phyloP scores from a whole-genome alignment of 2,888 invertebrate species.

The Neria commutata region DNA sequence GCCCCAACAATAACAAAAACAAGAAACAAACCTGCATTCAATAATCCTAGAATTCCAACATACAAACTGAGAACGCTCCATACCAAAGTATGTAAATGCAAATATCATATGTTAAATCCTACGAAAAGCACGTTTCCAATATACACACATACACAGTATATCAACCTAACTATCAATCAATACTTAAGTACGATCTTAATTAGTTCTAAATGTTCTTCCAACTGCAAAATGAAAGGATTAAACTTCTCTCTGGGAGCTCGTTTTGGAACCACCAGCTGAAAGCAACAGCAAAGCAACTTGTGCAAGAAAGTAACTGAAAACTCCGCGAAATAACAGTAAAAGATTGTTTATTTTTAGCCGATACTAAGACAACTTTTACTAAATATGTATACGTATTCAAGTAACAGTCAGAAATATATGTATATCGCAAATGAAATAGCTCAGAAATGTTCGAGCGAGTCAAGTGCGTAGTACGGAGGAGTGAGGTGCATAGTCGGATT shows the following conservation, averaged over 20 bases:
- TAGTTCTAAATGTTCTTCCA: slow-evolving; percentile 49
- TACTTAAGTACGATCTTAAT: slow-evolving; percentile 27
- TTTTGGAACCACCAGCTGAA: slow-evolving; percentile 26
- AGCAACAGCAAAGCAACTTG: not conserved
- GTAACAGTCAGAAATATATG: not conserved
- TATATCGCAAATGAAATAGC: not conserved
- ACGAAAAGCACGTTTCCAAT: too few species aligned
- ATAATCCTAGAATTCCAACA: too few species aligned
- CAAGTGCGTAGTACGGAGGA: too few species aligned
- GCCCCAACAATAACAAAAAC: not conserved
- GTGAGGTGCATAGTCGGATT: too few species aligned
- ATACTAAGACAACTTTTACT: slow-evolving; percentile 8
- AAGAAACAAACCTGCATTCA: slow-evolving; percentile 9
- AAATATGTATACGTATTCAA: slow-evolving; percentile 3
- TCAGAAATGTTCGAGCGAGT: too few species aligned
- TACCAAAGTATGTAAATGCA: too few species aligned
- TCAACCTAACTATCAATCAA: slow-evolving; percentile 29
- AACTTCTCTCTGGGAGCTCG: slow-evolving; percentile 23
- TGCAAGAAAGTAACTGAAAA: not conserved
- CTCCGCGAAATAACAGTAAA: slow-evolving; percentile 9
- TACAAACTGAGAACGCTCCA: too few species aligned
- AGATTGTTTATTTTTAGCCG: not conserved
- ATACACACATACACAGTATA: too few species aligned
- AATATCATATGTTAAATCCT: too few species aligned
- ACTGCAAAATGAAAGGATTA: slow-evolving; percentile 23